Base-by-base conservation (phyloP, 2,113 vertebrate genomes). In the Eulacestoma nigropectus region DNA sequence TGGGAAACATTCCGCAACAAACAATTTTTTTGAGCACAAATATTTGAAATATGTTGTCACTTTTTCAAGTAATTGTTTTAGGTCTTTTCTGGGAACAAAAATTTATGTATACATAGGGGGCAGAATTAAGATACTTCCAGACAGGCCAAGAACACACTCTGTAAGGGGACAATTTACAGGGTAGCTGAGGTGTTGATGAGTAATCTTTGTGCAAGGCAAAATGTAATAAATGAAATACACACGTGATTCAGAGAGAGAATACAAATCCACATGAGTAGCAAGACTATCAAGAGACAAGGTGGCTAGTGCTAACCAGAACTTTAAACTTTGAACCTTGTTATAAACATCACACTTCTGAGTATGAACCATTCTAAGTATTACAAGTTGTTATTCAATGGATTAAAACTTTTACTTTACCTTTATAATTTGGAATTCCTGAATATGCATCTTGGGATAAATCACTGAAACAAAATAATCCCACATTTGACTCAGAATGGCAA, bases 81-180 rank as follows among this genome's bases (percentile, higher is more conserved):
- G 6, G 16, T 53, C 3, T 72, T 22, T 77, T 33, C 37, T 52
- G 14, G 17, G 74, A 73, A 44, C 6, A 63, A 63, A 93, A 55
- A 2, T 0, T 8, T 50, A 30, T 13, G 13, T n/a, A 64, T 32
- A 39, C 1, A 12, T 9, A 68, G 41, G 5, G 3, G 22, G 3
- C 2, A 4, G 37, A 55, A 39, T 27, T 32, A 30, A 32, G 7
- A 18, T 69, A 41, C 16, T 46, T 44, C 12, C n/a, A 59, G 37
- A 30, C 5, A 57, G 37, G 2, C 3, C 22, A 68, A 41, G 25
- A 11, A 27, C 14, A 41, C 13, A 23, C 2, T 5, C 25, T 47
- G 0, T 78, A 72, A 41, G 10, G 16, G 23, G 2, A 46, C 7
- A 60, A 19, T 56, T 81, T 39, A 19, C 7, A n/a, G 11, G n/a